These are phyloP conservation scores for Mola mola DNA, from an alignment of 2,113 vertebrate genomes.

Conservation along the genomic window DNA sequence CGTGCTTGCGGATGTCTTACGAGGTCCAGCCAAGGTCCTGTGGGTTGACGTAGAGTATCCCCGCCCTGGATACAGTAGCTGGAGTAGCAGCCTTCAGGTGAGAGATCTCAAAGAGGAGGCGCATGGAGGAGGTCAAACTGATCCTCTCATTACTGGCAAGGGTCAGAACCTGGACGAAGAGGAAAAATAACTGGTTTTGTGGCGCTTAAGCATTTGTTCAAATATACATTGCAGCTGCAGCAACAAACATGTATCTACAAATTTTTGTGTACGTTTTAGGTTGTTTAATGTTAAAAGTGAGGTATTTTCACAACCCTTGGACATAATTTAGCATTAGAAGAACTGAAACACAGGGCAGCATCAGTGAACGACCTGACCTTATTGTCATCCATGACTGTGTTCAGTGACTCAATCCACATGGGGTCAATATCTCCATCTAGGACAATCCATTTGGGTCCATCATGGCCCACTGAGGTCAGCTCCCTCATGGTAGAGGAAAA, in stretches of 20 bases:
- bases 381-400: slow-evolving; percentile 83
- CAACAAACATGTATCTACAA: too few relatives aligned
- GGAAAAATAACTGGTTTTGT: neutral
- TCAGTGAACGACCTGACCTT: slow-evolving; percentile 66
- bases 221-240: too few relatives aligned
- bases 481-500: slow-evolving; percentile 84
- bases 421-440: slow-evolving; percentile 82
- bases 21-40: slow-evolving; percentile 84
- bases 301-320: too few relatives aligned
- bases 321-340: too few relatives aligned
- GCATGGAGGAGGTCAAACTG: slow-evolving; percentile 77
- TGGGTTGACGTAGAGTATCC: slow-evolving; percentile 80
- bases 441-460: slow-evolving; percentile 82
- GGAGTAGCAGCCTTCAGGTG: slow-evolving; percentile 80
- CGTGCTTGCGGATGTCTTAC: slow-evolving; percentile 61
- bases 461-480: slow-evolving; percentile 69
- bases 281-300: too few relatives aligned
- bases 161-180: slow-evolving; percentile 74
- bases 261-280: too few relatives aligned
- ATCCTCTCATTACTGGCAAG: slow-evolving; percentile 83
- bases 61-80: slow-evolving; percentile 81
- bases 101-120: slow-evolving; percentile 84
- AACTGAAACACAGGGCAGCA: neutral
- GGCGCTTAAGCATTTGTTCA: too few relatives aligned
- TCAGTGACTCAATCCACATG: slow-evolving; percentile 86